Conservation (phyloP, 2,797 vertebrate genomes). For the Platyrinchus mystaceus region DNA sequence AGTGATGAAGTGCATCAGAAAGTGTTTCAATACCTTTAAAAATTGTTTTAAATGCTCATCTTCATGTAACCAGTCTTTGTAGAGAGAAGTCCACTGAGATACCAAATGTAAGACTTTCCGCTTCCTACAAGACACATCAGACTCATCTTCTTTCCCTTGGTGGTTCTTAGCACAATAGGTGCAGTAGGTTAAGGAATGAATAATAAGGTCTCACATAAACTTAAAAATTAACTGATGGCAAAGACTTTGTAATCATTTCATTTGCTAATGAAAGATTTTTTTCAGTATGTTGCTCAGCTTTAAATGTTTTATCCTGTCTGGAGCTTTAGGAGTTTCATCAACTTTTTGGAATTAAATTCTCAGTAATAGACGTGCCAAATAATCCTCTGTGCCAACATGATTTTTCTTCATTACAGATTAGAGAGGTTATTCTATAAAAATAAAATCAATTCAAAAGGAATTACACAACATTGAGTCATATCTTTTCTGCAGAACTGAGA, state of each 20-base stretch:
- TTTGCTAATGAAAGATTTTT: neutral
- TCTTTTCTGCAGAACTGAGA: neutral
- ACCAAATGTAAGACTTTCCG: slow-evolving; percentile 92
- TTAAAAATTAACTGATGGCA: neutral
- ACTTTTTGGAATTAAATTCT: neutral
- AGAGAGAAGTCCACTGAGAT: slow-evolving; percentile 90
- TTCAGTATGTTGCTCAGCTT: neutral
- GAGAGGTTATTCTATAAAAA: neutral
- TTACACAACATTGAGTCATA: neutral
- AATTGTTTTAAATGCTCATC: slow-evolving; percentile 93
- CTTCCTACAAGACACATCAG: slow-evolving; percentile 88
- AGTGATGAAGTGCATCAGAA: neutral
- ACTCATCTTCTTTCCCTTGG: slow-evolving; percentile 85
- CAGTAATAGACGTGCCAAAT: neutral
- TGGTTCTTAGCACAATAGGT: slow-evolving; percentile 93
- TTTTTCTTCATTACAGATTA: neutral
- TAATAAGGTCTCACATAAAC: neutral
- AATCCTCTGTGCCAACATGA: neutral
- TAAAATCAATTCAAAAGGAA: slow-evolving; percentile 31
- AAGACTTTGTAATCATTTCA: neutral
- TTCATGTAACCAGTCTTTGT: slow-evolving; percentile 89
- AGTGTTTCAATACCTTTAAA: slow-evolving; percentile 84
- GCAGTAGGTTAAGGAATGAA: slow-evolving; percentile 73
- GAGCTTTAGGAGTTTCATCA: neutral
- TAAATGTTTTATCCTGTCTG: neutral